Evolutionary conservation across 2,113 vertebrate genomes (phyloP).

Genomic region (Montifringilla adamsi): DNA sequence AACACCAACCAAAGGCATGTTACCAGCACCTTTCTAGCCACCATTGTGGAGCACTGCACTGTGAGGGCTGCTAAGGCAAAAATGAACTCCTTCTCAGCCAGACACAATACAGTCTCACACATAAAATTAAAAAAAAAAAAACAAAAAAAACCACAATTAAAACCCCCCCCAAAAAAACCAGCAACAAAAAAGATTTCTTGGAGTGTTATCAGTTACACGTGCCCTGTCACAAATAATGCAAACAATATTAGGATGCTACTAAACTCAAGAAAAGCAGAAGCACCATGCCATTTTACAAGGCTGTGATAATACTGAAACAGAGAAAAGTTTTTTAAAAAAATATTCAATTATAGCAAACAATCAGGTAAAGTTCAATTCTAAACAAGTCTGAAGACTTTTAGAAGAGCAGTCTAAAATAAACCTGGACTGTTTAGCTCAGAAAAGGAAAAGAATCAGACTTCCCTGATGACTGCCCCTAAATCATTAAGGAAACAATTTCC

Average conservation of each 20-base stretch:
- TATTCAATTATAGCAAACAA: not conserved
- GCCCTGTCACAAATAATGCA: not conserved
- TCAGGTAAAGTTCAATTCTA: not conserved
- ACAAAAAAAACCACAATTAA: too few relatives aligned
- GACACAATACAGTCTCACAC: not conserved
- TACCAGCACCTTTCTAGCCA: not conserved
- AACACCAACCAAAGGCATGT: accelerated
- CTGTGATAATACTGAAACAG: not conserved
- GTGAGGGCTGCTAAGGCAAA: not conserved
- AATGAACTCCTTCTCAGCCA: not conserved
- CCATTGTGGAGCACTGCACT: not conserved
- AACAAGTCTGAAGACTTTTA: not conserved
- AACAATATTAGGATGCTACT: not conserved
- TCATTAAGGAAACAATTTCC: not conserved
- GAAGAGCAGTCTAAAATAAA: not conserved
- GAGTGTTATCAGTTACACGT: not conserved
- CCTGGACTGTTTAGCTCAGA: not conserved
- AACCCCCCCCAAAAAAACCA: not conserved
- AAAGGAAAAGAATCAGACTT: not conserved
- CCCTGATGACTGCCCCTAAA: not conserved
- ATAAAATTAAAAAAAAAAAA: accelerated
- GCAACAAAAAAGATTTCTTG: not conserved
- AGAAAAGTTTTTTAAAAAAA: not conserved
- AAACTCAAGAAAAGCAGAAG: not conserved
- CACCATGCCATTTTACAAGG: not conserved